Conservation (phyloP, 2,797 vertebrate species). For the Pteronotus mesoamericanus region DNA sequence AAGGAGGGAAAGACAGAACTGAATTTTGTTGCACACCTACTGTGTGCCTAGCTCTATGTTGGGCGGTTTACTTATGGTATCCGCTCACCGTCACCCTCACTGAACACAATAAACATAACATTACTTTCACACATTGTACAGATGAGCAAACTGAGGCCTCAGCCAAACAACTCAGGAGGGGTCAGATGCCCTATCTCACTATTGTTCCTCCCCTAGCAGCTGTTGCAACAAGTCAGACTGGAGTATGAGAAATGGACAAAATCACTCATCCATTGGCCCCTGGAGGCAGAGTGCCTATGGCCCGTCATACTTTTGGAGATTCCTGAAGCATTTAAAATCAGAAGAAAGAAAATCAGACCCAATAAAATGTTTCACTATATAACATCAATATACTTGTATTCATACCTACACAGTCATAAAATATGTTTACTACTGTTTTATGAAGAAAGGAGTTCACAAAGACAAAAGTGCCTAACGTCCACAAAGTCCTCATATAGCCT, state of each 20-base stretch:
- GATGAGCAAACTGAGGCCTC: not conserved
- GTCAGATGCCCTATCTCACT: not conserved
- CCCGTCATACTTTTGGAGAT: not conserved
- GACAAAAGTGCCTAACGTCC: not conserved
- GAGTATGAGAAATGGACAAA: not conserved
- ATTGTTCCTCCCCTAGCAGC: not conserved
- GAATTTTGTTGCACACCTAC: conserved; percentile 40
- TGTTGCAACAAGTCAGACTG: not conserved
- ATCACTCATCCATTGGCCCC: not conserved
- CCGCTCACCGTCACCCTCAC: not conserved
- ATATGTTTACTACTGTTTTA: not conserved
- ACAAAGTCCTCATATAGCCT: not conserved
- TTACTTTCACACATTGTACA: not conserved
- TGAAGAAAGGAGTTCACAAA: not conserved
- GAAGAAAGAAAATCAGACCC: not conserved
- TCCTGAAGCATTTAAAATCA: conserved; percentile 1
- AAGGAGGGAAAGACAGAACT: not conserved
- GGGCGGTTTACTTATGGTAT: not conserved
- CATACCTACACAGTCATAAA: not conserved
- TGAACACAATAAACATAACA: not conserved
- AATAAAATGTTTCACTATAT: conserved; percentile 3
- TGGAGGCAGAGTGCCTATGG: not conserved
- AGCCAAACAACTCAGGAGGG: not conserved
- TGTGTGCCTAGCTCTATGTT: not conserved
- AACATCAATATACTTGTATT: not conserved